phyloP scores from a whole-genome alignment of 2,888 invertebrate species.

The Chirona hameri region DNA sequence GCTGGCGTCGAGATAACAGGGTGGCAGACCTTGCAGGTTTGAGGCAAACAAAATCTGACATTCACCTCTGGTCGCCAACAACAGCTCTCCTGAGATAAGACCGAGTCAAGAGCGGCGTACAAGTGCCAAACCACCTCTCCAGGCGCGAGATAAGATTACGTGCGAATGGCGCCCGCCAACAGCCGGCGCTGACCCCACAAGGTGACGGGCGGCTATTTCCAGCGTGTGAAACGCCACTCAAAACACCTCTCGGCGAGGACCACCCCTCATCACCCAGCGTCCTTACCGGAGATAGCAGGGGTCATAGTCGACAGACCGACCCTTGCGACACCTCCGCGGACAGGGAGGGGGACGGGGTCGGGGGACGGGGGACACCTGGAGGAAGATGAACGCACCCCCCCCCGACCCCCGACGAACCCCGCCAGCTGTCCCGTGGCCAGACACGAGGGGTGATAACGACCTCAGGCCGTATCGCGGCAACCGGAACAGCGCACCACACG shows the following conservation, averaged over 20 bases:
- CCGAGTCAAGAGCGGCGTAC: not conserved
- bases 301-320: no score
- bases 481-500: not conserved
- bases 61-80: constrained; percentile 1
- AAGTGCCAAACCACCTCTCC: not conserved
- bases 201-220: not conserved
- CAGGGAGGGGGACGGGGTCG: no score
- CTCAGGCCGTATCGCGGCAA: not conserved
- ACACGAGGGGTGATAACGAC: not conserved
- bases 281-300: not conserved
- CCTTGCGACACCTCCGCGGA: no score
- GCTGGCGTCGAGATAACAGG: not conserved
- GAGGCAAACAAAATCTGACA: constrained; percentile 4
- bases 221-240: not conserved
- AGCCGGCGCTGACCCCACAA: not conserved
- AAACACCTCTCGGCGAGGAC: not conserved
- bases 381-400: no score
- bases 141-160: not conserved
- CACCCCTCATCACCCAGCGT: no score
- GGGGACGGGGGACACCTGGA: no score
- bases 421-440: no score
- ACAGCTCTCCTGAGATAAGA: not conserved
- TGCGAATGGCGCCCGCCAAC: not conserved
- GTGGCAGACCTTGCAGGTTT: not conserved
- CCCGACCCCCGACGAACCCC: no score